Conservation (phyloP, 2,888 invertebrate species). For the Troides aeacus region DNA sequence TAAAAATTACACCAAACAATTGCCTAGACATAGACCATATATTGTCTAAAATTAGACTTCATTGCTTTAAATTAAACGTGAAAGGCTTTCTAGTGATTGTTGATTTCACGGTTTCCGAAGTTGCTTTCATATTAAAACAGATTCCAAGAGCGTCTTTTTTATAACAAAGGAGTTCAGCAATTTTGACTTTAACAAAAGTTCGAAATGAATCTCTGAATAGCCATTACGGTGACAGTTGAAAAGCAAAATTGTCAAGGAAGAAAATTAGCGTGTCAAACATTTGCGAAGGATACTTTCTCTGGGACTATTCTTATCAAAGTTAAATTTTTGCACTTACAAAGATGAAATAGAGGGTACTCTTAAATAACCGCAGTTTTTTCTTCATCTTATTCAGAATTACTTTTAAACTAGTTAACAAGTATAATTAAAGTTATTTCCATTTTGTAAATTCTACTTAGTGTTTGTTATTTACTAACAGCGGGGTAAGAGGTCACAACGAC, state of each 20-base stretch:
- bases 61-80: too few species aligned
- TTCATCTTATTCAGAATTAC: neutral
- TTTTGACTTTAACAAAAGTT: conserved; percentile 10
- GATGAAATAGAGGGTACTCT: neutral
- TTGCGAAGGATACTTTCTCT: conserved; percentile 7
- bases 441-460: too few species aligned
- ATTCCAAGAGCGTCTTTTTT: neutral
- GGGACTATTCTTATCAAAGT: conserved; percentile 4
- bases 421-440: too few species aligned
- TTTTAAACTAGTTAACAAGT: neutral
- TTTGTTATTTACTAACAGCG: too few species aligned
- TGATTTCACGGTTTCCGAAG: neutral
- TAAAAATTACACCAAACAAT: too few species aligned
- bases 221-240: conserved; percentile 40
- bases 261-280: conserved; percentile 28
- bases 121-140: neutral
- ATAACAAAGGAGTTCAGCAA: conserved; percentile 1
- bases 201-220: conserved; percentile 37
- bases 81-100: neutral
- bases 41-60: neutral
- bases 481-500: too few species aligned
- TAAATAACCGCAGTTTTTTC: neutral
- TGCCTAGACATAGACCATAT: neutral
- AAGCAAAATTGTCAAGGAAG: conserved; percentile 31
- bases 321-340: conserved; percentile 7